phyloP scores from a whole-genome alignment of 2,797 vertebrate genomes.

The Sebastes paucispinis region DNA sequence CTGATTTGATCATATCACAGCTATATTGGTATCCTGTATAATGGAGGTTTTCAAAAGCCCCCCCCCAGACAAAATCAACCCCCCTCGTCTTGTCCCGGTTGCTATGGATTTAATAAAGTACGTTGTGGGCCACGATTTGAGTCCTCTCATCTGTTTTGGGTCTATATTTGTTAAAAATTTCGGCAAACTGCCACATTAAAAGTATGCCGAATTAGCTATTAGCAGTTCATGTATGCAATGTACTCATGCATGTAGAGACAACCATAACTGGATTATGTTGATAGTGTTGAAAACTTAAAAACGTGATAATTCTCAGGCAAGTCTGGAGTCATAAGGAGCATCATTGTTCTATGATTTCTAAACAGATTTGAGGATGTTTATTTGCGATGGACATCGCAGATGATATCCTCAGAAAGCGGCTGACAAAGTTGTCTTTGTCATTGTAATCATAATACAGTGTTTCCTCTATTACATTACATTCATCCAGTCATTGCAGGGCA shows the following conservation, averaged over 20 bases:
- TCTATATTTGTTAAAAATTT: neutral
- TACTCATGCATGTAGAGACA: neutral
- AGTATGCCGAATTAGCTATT: neutral
- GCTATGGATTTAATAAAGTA: neutral
- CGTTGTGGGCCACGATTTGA: neutral
- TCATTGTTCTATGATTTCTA: no score
- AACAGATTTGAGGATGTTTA: neutral
- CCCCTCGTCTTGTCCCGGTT: neutral
- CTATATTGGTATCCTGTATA: neutral
- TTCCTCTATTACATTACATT: no score
- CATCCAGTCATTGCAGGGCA: neutral
- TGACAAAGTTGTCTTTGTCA: neutral
- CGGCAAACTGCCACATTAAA: neutral
- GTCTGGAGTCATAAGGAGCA: neutral
- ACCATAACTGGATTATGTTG: neutral
- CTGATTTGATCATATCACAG: neutral
- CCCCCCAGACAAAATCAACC: neutral
- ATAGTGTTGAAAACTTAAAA: neutral
- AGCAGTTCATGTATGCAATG: neutral
- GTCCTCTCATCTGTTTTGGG: no score
- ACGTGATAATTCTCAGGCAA: neutral
- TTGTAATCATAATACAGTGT: neutral
- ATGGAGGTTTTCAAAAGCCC: neutral
- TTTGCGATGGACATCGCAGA: neutral
- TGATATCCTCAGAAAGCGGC: neutral